Percentiles rank a stretch among this genome's conserved stretches.
Evolutionary conservation across 1,140 invertebrate genomes (phyloP).

Genomic region (Drosophila kurseongensis): DNA sequence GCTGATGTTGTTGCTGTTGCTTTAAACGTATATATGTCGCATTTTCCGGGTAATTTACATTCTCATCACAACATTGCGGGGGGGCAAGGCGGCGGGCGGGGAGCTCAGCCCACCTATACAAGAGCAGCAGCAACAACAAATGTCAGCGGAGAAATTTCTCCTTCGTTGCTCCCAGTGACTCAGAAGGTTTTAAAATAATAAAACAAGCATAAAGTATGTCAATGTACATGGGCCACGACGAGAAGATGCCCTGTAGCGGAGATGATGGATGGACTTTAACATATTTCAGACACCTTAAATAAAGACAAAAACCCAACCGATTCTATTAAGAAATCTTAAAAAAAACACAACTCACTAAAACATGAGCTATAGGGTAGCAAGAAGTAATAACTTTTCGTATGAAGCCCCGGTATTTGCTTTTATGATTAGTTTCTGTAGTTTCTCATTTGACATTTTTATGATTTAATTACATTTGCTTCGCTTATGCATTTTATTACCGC

Average conservation of each 20-base stretch:
- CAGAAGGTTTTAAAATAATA: constrained; percentile 74
- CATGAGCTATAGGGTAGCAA: constrained; percentile 15
- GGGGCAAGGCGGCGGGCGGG: not conserved
- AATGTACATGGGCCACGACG: constrained; percentile 4
- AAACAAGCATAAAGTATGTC: constrained; percentile 53
- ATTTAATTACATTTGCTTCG: constrained; percentile 40
- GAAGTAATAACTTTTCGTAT: constrained; percentile 44
- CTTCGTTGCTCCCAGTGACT: constrained; percentile 34
- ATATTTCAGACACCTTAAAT: not conserved
- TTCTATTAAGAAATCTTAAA: not conserved
- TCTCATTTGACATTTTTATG: constrained; percentile 52
- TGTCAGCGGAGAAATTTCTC: constrained; percentile 45
- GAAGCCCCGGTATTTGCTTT: constrained; percentile 44
- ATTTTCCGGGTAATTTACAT: constrained; percentile 81
- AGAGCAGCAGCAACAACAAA: constrained; percentile 27
- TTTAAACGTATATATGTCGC: constrained; percentile 68
- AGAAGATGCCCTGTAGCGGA: constrained; percentile 20
- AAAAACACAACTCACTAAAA: not conserved
- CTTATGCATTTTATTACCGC: constrained; percentile 42
- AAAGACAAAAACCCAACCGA: not conserved
- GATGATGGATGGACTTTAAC: constrained; percentile 1
- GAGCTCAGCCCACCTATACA: constrained; percentile 27
- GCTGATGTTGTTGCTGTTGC: constrained; percentile 37
- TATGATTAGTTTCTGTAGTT: constrained; percentile 59
- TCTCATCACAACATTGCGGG: constrained; percentile 64